Evolutionary conservation across 2,888 invertebrate genomes (phyloP), one percentile per base, ranked within the genome.

Genomic region (Epicampocera succincta): DNA sequence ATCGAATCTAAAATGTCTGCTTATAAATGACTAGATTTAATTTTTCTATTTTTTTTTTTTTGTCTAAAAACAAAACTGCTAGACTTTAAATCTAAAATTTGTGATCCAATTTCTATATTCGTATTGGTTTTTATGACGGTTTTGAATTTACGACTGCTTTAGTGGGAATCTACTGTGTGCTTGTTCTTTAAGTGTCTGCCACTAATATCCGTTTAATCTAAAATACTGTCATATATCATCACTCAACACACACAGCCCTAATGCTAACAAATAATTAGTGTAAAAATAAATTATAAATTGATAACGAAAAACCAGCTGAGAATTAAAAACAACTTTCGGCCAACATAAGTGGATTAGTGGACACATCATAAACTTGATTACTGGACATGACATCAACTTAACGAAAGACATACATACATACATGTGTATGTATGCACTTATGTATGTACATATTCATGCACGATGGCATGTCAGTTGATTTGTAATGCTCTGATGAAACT

Each of bases 401-500:
- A 56, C 69, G 44, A 69, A 76, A 69, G 61, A 69, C 69, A 76
- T n/a, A n/a, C n/a, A n/a, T n/a, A n/a, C n/a, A n/a, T n/a, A n/a
- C n/a, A n/a, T n/a, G n/a, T n/a, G n/a, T n/a, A n/a, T n/a, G n/a
- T n/a, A n/a, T n/a, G n/a, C n/a, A n/a, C n/a, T n/a, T n/a, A n/a
- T n/a, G n/a, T n/a, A n/a, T n/a, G n/a, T n/a, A n/a, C n/a, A n/a
- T 38, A 61, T 69, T 61, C 76, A 69, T 69, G 25, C 61, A 40
- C 25, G 63, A 52, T 44, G 38, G 58, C 72, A 73, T 79, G 72
- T 54, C 66, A 66, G 78, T 68, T 60, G 78, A 72, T 79, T 73
- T 68, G 78, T 44, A 79, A 79, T 72, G 78, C 78, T 44, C 78
- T 54, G 60, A 72, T 73, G 78, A 79, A 79, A 79, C 50, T 66